Evolutionary conservation across 2,888 invertebrate species (phyloP).

Genomic region (Tachina fera): DNA sequence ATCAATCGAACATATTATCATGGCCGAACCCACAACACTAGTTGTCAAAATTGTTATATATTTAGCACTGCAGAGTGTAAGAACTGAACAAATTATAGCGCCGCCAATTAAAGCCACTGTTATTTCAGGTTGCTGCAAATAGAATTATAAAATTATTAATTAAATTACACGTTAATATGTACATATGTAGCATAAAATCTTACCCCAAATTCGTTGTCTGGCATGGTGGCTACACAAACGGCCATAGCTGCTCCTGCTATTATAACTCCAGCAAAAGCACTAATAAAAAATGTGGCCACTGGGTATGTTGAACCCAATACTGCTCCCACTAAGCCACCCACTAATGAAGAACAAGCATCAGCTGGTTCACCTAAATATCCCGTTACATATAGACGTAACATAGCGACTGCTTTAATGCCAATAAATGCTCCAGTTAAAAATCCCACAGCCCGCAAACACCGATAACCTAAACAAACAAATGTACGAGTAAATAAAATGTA

Average conservation of each 20-base stretch:
- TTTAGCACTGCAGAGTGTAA: constrained; percentile 82
- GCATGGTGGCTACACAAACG: constrained; percentile 83
- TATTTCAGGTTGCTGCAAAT: constrained; percentile 80
- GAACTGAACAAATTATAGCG: constrained; percentile 82
- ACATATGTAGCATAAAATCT: no score
- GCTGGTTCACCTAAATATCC: constrained; percentile 87
- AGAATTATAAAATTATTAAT: background rate
- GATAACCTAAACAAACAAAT: constrained; percentile 88
- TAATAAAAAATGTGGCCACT: constrained; percentile 82
- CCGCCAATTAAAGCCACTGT: constrained; percentile 83
- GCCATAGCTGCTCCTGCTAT: constrained; percentile 82
- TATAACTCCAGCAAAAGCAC: constrained; percentile 82
- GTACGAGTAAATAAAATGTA: background rate
- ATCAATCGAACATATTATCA: constrained; percentile 82
- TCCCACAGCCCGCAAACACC: constrained; percentile 94
- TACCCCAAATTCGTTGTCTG: constrained; percentile 83
- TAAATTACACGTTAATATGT: background rate
- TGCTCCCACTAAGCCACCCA: constrained; percentile 82
- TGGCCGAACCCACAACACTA: constrained; percentile 82
- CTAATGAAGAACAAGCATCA: constrained; percentile 82
- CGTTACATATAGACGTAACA: constrained; percentile 91
- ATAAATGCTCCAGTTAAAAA: constrained; percentile 94
- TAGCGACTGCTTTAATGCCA: constrained; percentile 92
- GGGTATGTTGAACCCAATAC: constrained; percentile 83
- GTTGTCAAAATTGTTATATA: constrained; percentile 82